Conservation (phyloP, 1,140 invertebrate genomes). For the Goniozus legneri region DNA sequence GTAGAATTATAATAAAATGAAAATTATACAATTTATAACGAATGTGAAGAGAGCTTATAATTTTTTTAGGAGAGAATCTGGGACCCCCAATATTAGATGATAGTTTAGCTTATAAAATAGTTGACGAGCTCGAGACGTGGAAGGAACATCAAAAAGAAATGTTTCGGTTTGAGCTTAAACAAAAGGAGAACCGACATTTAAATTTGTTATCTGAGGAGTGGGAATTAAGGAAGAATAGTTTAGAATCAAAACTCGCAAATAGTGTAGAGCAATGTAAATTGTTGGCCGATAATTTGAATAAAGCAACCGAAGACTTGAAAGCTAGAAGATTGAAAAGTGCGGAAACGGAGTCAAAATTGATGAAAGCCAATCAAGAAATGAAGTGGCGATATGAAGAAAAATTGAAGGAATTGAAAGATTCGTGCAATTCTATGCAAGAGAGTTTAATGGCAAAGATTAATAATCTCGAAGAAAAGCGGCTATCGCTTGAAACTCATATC, state of each 20-base stretch:
- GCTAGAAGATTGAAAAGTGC: slow-evolving; percentile 41
- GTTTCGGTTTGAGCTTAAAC: slow-evolving; percentile 46
- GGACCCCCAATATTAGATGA: slow-evolving; percentile 52
- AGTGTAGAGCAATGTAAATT: slow-evolving; percentile 48
- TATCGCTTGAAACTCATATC: slow-evolving; percentile 35
- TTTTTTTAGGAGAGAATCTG: slow-evolving; percentile 39
- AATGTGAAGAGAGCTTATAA: too few species aligned
- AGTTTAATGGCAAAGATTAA: slow-evolving; percentile 26
- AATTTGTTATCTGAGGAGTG: slow-evolving; percentile 48
- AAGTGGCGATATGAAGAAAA: slow-evolving; percentile 45
- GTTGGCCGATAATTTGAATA: slow-evolving; percentile 43
- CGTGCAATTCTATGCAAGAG: not conserved
- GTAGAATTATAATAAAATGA: not conserved
- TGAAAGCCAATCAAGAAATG: slow-evolving; percentile 45
- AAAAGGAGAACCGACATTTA: slow-evolving; percentile 47
- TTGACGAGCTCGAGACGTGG: slow-evolving; percentile 56
- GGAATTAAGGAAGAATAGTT: slow-evolving; percentile 40
- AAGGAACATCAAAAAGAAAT: slow-evolving; percentile 53
- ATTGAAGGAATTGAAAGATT: slow-evolving; percentile 28
- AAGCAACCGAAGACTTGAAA: slow-evolving; percentile 45
- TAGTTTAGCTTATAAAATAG: slow-evolving; percentile 52
- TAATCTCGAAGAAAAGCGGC: slow-evolving; percentile 39
- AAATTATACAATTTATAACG: not conserved
- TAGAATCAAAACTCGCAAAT: slow-evolving; percentile 43
- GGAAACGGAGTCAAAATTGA: slow-evolving; percentile 45